Evolutionary conservation across 2,888 invertebrate species (phyloP), one percentile per base, ranked within the genome.

Genomic region (Byasa hedistus): DNA sequence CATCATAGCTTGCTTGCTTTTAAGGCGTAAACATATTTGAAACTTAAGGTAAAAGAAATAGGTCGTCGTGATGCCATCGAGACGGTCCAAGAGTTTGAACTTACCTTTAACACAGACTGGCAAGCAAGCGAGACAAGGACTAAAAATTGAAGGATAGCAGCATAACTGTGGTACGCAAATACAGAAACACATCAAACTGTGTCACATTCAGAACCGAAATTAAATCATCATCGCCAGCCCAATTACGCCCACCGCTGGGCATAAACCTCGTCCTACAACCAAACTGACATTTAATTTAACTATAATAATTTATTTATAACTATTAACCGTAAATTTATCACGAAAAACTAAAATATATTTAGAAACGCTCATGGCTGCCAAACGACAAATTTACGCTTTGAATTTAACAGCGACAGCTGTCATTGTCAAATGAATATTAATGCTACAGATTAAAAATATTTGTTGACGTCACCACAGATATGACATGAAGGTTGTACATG

Each of bases 101-200:
- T 39, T 73, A 82, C 82, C 79, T 80, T 79, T 79, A 24, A 83
- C 39, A 71, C 84, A 84, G 52, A 81, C 32, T 0, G 85, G 85
- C n/a, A 85, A 70, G 65, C 85, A 85, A 3, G 85, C 74, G 17
- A 84, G 71, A 66, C 85, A 84, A 3, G 85, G 85, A 19, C 79
- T 71, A 2, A 82, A 52, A 2, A 84, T 65, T 0, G 83, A 85
- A 0, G 85, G 85, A 60, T 75, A 85, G 24, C 79, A 82, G 67
- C 83, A 85, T 27, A 79, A 17, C 3, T 76, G 75, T 0, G 85
- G 85, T 0, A 78, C 76, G 59, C 85, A 85, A 27, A 85, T 61
- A 70, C 85, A 85, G 59, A 84, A 84, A 74, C 85, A 85, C 85
- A 85, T 85, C 23, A 65, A 69, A 61, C 65, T 0, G 12, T 0